A percentile compares a stretch with the other conserved stretches of the same genome.
These are phyloP conservation scores for Hipposideros larvatus DNA, from an alignment of 2,797 vertebrate species.

Conservation along the genomic window DNA sequence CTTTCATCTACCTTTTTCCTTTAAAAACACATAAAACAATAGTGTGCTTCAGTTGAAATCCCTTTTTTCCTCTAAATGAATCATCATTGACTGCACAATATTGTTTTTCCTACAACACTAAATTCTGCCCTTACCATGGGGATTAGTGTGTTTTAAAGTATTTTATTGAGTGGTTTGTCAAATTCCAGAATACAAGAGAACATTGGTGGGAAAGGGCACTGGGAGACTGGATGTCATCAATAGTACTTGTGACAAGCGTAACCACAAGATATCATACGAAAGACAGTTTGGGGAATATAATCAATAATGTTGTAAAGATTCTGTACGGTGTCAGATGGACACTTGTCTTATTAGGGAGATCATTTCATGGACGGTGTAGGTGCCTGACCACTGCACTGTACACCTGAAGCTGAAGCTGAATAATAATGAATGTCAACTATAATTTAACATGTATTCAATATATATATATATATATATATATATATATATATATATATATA, in stretches of 20 bases:
- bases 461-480: too few species aligned
- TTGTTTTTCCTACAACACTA: not conserved
- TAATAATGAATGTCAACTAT: too few species aligned
- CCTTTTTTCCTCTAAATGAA: not conserved
- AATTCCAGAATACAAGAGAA: conserved; percentile 78
- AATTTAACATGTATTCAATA: too few species aligned
- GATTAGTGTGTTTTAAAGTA: conserved; percentile 3
- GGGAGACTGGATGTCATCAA: conserved; percentile 67
- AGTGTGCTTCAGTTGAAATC: not conserved
- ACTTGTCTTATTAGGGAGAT: too few species aligned
- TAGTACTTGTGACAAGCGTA: conserved; percentile 51
- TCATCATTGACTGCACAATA: not conserved
- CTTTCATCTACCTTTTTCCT: conserved; percentile 4
- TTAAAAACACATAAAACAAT: not conserved
- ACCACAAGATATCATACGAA: too few species aligned
- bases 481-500: too few species aligned
- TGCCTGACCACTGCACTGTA: too few species aligned
- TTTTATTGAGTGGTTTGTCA: conserved; percentile 73
- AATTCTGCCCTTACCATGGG: not conserved
- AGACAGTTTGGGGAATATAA: too few species aligned
- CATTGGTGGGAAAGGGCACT: conserved; percentile 64
- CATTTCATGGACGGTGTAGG: too few species aligned
- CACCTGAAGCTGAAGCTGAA: too few species aligned
- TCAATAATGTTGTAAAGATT: too few species aligned
- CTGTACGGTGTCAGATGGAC: too few species aligned